Conservation (phyloP, 2,888 invertebrate genomes). For the Hydropsyche betteni region DNA sequence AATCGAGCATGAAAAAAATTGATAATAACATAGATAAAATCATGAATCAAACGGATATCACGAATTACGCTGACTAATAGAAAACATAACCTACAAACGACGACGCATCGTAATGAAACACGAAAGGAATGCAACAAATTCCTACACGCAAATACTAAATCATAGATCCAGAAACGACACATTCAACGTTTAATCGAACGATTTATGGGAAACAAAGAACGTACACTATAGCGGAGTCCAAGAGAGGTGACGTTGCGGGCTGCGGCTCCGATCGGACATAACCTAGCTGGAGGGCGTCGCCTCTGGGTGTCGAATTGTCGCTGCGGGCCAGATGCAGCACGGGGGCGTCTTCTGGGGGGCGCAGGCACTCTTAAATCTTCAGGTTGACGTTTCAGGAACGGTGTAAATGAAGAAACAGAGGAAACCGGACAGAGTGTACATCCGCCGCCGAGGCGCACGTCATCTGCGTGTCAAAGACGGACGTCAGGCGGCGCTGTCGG, state of each 20-base stretch:
- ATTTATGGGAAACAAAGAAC: no score
- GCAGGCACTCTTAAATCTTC: neutral
- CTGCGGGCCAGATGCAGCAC: neutral
- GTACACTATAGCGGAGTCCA: no score
- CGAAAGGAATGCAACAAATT: no score
- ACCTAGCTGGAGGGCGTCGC: conserved; percentile 5
- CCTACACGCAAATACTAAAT: no score
- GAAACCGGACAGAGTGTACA: neutral
- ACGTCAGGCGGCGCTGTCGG: neutral
- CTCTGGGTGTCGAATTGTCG: neutral
- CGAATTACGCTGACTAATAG: no score
- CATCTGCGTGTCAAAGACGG: neutral
- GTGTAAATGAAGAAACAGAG: neutral
- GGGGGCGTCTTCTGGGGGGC: neutral
- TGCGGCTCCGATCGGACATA: conserved; percentile 1
- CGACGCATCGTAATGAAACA: no score
- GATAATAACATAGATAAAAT: no score
- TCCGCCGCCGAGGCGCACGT: neutral
- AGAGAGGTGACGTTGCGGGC: neutral
- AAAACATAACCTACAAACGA: no score
- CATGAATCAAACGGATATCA: no score
- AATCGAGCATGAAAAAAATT: no score
- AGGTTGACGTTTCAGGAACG: neutral
- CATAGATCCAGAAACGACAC: no score
- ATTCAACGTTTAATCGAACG: no score